These are phyloP conservation scores for Pollenia griseotomentosa DNA, from an alignment of 2,888 invertebrate species.

Conservation along the genomic window DNA sequence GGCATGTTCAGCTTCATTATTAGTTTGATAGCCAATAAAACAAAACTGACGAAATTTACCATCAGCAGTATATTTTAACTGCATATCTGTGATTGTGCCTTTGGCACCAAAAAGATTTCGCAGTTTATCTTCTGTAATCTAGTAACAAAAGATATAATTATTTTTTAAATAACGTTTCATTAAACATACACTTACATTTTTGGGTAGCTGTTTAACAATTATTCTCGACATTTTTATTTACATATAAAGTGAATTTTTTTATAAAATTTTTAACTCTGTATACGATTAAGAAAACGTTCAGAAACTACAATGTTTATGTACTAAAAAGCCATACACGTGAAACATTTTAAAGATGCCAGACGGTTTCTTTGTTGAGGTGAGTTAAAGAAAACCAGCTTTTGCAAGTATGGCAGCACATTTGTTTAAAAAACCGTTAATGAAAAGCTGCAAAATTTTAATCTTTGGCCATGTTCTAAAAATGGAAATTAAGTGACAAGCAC, in stretches of 20 bases:
- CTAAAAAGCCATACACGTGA: slow-evolving; percentile 54
- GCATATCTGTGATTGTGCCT: slow-evolving; percentile 96
- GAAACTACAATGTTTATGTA: slow-evolving; percentile 71
- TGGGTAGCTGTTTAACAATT: slow-evolving; percentile 95
- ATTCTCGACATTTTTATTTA: slow-evolving; percentile 88
- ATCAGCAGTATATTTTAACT: slow-evolving; percentile 94
- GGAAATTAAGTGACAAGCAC: too few relatives aligned
- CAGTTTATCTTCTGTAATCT: slow-evolving; percentile 92
- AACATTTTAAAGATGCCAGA: slow-evolving; percentile 23
- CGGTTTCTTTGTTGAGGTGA: neutral
- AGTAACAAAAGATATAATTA: neutral
- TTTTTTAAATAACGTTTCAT: neutral
- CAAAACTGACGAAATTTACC: slow-evolving; percentile 97
- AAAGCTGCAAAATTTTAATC: too few relatives aligned
- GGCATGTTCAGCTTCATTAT: slow-evolving; percentile 91
- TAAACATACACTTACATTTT: slow-evolving; percentile 87
- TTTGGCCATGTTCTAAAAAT: too few relatives aligned
- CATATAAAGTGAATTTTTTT: slow-evolving; percentile 1
- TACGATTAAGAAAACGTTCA: neutral
- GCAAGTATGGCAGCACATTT: neutral
- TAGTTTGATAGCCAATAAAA: slow-evolving; percentile 95
- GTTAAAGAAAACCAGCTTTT: neutral
- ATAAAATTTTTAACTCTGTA: neutral
- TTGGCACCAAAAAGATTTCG: slow-evolving; percentile 90
- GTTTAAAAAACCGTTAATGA: too few relatives aligned